Evolutionary conservation across 2,113 vertebrate species (phyloP).

Genomic region (Odontophorus gujanensis): DNA sequence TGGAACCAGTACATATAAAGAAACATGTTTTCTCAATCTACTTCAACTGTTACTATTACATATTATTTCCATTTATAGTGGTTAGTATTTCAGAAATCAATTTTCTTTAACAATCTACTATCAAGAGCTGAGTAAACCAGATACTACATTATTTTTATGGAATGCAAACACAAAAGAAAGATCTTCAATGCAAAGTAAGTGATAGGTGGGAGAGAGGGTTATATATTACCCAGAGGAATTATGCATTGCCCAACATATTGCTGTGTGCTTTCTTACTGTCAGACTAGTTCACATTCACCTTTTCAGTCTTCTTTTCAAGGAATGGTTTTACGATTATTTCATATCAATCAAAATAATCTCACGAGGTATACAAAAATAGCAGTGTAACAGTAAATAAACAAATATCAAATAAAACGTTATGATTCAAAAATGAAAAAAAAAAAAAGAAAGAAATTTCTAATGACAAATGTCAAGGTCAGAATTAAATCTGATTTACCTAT

Average conservation of each 20-base stretch:
- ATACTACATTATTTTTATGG: neutral
- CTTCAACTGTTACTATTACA: neutral
- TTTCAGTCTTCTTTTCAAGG: neutral
- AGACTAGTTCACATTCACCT: neutral
- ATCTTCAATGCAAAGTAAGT: neutral
- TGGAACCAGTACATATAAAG: rapidly evolving
- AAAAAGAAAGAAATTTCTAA: neutral
- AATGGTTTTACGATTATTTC: neutral
- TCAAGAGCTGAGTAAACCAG: neutral
- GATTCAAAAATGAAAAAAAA: neutral
- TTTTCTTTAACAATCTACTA: neutral
- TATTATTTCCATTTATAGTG: neutral
- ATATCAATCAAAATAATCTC: neutral
- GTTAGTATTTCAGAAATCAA: neutral
- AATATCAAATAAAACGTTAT: neutral
- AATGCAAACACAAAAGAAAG: neutral
- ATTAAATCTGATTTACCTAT: neutral
- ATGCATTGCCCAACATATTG: neutral
- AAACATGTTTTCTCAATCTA: neutral
- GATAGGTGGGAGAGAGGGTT: neutral
- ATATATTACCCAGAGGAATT: neutral
- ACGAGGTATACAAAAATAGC: neutral
- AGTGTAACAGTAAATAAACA: neutral
- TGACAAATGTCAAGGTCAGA: neutral
- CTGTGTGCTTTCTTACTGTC: neutral